phyloP scores from a whole-genome alignment of 2,797 vertebrate genomes.

The Antrozous pallidus region DNA sequence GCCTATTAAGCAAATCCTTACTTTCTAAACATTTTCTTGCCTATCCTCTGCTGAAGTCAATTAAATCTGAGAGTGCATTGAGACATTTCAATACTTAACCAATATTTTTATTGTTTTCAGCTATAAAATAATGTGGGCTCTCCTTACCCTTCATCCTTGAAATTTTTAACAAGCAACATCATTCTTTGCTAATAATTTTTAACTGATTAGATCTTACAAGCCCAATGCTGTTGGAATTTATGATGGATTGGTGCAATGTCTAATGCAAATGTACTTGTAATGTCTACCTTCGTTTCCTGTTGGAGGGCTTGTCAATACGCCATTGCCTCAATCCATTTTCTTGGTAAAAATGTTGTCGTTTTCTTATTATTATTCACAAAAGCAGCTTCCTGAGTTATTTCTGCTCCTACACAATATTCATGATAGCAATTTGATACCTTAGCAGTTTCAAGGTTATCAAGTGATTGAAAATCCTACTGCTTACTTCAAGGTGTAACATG shows the following conservation, averaged over 20 bases:
- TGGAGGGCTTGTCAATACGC: slow-evolving; percentile 72
- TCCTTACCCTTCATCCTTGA: background rate
- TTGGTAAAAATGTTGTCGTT: slow-evolving; percentile 75
- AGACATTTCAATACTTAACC: slow-evolving; percentile 22
- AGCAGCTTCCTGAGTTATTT: slow-evolving; percentile 85
- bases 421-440: slow-evolving; percentile 88
- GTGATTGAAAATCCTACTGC: slow-evolving; percentile 87
- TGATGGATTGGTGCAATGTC: slow-evolving; percentile 72
- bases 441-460: slow-evolving; percentile 89
- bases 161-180: background rate
- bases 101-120: slow-evolving; percentile 6
- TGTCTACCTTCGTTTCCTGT: slow-evolving; percentile 70
- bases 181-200: slow-evolving; percentile 41
- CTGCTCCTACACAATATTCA: slow-evolving; percentile 85
- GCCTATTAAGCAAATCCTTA: background rate
- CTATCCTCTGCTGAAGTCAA: background rate
- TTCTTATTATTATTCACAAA: slow-evolving; percentile 86
- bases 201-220: slow-evolving; percentile 64
- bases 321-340: slow-evolving; percentile 76
- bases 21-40: background rate
- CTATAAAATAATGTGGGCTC: background rate
- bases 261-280: slow-evolving; percentile 77
- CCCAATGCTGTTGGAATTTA: slow-evolving; percentile 35
- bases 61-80: background rate
- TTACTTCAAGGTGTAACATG: slow-evolving; percentile 87